Base-by-base conservation (phyloP, 2,113 vertebrate species). In the Sander lucioperca region DNA sequence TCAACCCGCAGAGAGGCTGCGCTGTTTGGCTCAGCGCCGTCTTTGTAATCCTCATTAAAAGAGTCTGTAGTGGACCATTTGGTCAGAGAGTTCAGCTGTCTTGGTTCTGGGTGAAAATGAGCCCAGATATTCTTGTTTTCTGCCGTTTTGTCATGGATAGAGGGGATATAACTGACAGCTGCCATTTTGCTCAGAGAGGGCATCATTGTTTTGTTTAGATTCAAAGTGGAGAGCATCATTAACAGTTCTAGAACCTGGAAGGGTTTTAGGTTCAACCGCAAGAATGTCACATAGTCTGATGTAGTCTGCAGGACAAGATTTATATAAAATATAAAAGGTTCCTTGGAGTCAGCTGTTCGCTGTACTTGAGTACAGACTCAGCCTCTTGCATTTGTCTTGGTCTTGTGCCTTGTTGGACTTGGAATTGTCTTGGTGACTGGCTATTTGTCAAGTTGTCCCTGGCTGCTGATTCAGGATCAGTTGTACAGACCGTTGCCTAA, bases 151-250 rank as follows among this genome's bases (percentile, higher is more conserved):
- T 84, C 68, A 0, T 59, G 48, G 21, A 82, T 80, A 0, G 75
- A 88, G 2, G 84, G 86, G 67, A 84, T 84, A 25, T 76, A 77
- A 5, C 6, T 43, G 51, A 8, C 4, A 0, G 70, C 80, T 47
- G 80, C 74, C 80, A 86, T 90, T 15, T 84, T 84, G 0, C 19
- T 45, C 25, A 15, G 21, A 12, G n/a, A 64, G 54, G 59, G 80
- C 73, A 72, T 78, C n/a, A 0, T 57, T 73, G 47, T 65, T 1
- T 51, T 79, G 74, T 86, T 82, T 86, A 1, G 13, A 62, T 90
- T 86, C 39, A 77, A 90, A 90, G 5, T 23, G 9, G 8, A 57
- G 11, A 0, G 6, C 12, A 14, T 18, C 25, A 16, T 12, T 3
- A 53, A 25, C 21, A 25, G 21, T 58, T 82, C 57, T 56, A 51